Percentiles rank a stretch among this genome's conserved stretches.
Conservation (phyloP, 2,113 vertebrate species). For the Oceanodroma tethys region DNA sequence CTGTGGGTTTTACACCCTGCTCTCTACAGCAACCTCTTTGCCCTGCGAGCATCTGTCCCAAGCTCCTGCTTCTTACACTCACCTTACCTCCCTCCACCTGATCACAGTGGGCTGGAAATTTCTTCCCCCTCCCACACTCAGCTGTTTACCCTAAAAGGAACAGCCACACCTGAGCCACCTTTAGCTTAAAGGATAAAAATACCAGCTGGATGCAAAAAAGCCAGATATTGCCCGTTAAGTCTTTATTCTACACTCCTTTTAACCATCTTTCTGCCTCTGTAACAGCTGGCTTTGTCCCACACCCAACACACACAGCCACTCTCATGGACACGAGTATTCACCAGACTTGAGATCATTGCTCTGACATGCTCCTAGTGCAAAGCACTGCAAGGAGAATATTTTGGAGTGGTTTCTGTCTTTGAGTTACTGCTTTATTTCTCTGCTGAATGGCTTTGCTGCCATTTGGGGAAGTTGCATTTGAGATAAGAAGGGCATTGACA, state of each 20-base stretch:
- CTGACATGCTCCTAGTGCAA: background rate
- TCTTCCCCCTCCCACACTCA: background rate
- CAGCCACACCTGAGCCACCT: background rate
- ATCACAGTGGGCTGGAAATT: background rate
- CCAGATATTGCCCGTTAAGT: background rate
- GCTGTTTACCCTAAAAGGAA: background rate
- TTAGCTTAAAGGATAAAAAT: background rate
- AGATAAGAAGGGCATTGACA: background rate
- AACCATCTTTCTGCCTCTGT: background rate
- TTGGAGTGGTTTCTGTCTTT: background rate
- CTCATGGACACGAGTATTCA: fast-evolving
- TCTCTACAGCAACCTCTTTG: background rate
- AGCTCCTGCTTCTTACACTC: background rate
- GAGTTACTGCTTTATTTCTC: background rate
- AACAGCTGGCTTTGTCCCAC: background rate
- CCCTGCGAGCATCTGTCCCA: background rate
- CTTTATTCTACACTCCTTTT: background rate
- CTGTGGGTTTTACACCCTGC: background rate
- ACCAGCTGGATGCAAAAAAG: background rate
- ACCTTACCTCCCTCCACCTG: background rate
- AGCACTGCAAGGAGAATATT: background rate
- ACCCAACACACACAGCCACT: background rate
- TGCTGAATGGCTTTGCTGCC: background rate
- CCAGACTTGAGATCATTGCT: background rate
- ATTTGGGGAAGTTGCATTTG: background rate